Evolutionary conservation across 35 echinoderm and acorn worm genomes (phyloP), one percentile per base, ranked within the genome.

Genomic region (Apostichopus californicus): DNA sequence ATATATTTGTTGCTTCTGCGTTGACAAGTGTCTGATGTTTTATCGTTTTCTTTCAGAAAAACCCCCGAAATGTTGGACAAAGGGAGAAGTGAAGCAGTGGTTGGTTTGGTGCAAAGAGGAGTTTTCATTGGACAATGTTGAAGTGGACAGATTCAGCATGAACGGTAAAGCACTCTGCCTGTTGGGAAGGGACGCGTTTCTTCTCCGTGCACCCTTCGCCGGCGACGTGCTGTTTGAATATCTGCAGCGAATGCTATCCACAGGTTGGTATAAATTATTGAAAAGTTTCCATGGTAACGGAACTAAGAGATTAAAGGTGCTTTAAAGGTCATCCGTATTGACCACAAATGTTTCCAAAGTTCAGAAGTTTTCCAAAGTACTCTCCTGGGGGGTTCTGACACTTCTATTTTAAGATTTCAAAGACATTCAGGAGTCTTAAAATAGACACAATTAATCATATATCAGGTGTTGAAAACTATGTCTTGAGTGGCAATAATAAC

Each of bases 81-180:
- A 92, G 80, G 95, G 94, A 57, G 97, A 99, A 6, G 97, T 99
- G 5, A 83, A 93, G 15, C 79, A 79, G 8, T 99, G 97, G 97
- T 89, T 99, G 11, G 73, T 87, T 20, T 99, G 97, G 97, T 99
- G 79, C 23, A 66, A 89, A 8, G 78, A 92, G 66, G 97, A 99
- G 57, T 99, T 99, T 59, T 91, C 95, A 20, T 57, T 99, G 66
- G 93, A 93, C 55, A 92, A 89, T 60, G 78, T 99, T 17, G 88
- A 94, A 21, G 83, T 91, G 68, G 89, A 94, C 21, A 77, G 82
- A 28, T 99, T 96, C 77, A 87, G 91, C 53, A 99, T 99, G 97
- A 99, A 99, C 11, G 97, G 97, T 2, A 98, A 99, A 90, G 97
- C 95, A 9, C 86, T 96, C 57, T 96, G 95, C 54, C 79, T 99